These are phyloP conservation scores for Coracias cyanogaster DNA, from an alignment of 2,797 vertebrate species.

Conservation along the genomic window DNA sequence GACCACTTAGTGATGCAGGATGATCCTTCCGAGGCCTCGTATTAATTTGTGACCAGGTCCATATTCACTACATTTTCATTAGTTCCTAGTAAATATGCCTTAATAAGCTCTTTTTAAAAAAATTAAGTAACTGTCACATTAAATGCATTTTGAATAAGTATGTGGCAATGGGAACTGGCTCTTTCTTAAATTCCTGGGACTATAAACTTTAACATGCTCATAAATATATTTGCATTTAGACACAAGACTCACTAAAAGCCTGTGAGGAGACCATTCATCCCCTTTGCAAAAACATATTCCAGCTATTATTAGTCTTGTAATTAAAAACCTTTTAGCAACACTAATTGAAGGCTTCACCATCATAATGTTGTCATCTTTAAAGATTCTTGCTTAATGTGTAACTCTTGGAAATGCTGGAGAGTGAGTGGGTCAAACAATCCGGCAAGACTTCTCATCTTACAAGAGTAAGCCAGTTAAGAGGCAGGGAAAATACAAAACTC, in stretches of 20 bases:
- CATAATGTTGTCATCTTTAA: background rate
- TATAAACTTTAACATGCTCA: slow-evolving; percentile 33
- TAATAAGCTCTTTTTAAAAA: slow-evolving; percentile 45
- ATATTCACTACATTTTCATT: slow-evolving; percentile 58
- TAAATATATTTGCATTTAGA: slow-evolving; percentile 60
- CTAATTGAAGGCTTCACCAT: slow-evolving; percentile 45
- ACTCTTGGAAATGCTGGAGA: background rate
- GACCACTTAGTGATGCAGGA: background rate
- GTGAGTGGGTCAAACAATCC: background rate
- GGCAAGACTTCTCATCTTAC: background rate
- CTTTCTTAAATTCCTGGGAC: slow-evolving; percentile 38
- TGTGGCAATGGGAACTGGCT: background rate
- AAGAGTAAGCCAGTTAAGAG: background rate
- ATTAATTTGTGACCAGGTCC: slow-evolving; percentile 46
- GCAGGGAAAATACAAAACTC: background rate
- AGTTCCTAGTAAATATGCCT: slow-evolving; percentile 57
- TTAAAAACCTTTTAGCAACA: slow-evolving; percentile 60
- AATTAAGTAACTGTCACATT: slow-evolving; percentile 30
- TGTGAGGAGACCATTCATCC: slow-evolving; percentile 22
- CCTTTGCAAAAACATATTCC: slow-evolving; percentile 67
- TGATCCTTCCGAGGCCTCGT: background rate
- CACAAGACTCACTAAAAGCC: slow-evolving; percentile 48
- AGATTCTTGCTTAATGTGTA: background rate
- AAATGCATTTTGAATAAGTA: slow-evolving; percentile 69
- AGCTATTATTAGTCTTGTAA: slow-evolving; percentile 61